These are phyloP conservation scores for Anthopleura xanthogrammica DNA, from an alignment of 92 coral and sea anemone genomes.

Conservation along the genomic window DNA sequence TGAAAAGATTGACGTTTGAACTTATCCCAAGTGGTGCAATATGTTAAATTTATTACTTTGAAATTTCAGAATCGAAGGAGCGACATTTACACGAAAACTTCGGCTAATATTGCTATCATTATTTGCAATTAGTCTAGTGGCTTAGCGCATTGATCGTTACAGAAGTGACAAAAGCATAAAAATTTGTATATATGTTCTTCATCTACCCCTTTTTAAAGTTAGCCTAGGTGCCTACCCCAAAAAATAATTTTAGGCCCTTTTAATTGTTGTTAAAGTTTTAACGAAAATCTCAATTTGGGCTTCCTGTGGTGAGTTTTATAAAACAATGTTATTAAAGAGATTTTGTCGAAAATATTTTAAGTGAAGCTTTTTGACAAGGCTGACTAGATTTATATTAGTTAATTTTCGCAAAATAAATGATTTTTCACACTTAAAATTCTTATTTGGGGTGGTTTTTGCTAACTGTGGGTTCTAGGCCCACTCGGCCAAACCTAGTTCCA, in stretches of 20 bases:
- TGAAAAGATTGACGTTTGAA: too few relatives aligned
- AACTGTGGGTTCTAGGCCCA: background rate
- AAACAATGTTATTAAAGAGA: too few relatives aligned
- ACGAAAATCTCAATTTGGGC: background rate
- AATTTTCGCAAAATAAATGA: background rate
- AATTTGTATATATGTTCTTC: background rate
- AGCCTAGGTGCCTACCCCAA: background rate
- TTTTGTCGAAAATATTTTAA: too few relatives aligned
- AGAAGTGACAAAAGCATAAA: background rate
- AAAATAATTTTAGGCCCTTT: background rate
- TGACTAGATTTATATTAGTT: too few relatives aligned
- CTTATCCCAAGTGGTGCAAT: too few relatives aligned
- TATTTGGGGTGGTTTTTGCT: background rate
- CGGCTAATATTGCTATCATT: too few relatives aligned
- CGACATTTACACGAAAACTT: too few relatives aligned
- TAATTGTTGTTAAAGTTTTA: too few relatives aligned
- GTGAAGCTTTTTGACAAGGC: too few relatives aligned
- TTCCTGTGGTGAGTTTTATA: background rate
- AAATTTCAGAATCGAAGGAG: too few relatives aligned
- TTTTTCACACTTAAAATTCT: background rate
- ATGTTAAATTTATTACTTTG: too few relatives aligned
- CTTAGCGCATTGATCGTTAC: background rate
- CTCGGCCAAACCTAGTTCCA: slow-evolving; percentile 14
- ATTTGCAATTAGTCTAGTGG: background rate
- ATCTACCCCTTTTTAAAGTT: background rate